Base-by-base conservation (phyloP, 2,113 vertebrate species). In the Lepus europaeus region DNA sequence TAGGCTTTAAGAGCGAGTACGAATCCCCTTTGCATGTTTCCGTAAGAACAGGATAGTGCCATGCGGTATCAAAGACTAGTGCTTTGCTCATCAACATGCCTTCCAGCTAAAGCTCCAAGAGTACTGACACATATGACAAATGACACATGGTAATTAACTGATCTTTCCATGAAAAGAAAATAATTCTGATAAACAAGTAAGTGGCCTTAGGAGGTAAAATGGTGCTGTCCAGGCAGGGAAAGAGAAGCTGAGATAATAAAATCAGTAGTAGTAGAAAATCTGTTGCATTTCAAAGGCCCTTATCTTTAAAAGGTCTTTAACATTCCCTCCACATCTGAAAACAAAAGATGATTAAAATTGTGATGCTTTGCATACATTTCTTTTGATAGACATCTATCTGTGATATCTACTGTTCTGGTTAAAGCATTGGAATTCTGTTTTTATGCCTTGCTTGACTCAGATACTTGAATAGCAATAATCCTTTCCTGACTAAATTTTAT, bases 151-250 rank as follows among this genome's bases (percentile, higher is more conserved):
- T 16, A 10, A 79, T 61, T 77, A 29, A 70, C 56, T 51, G n/a
- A 76, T 90, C 95, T 85, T 87, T 59, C 10, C 29, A 13, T 39
- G 16, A 94, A 68, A 80, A 95, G 89, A 31, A 94, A 87, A 68
- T 17, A 80, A 69, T 79, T 89, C 25, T 77, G 66, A 29, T 69
- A 33, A 90, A 92, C 83, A 78, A 92, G 56, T n/a, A 56, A 88
- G 56, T 45, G 3, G 63, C 73, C 51, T 19, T 17, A 61, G 66
- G 36, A 92, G 81, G 49, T 92, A 90, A 89, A 91, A 91, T 84
- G 39, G 8, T 84, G 22, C 9, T 78, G 5, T 64, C 23, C 92
- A 79, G 36, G 22, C 25, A 76, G 53, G 63, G 16, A 79, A 83
- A 31, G 29, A 45, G 59, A 85, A 92, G 74, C n/a, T 25, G 19